These are phyloP conservation scores for Hydroisotoma schaefferi DNA, from an alignment of 2,888 invertebrate genomes.

Conservation along the genomic window DNA sequence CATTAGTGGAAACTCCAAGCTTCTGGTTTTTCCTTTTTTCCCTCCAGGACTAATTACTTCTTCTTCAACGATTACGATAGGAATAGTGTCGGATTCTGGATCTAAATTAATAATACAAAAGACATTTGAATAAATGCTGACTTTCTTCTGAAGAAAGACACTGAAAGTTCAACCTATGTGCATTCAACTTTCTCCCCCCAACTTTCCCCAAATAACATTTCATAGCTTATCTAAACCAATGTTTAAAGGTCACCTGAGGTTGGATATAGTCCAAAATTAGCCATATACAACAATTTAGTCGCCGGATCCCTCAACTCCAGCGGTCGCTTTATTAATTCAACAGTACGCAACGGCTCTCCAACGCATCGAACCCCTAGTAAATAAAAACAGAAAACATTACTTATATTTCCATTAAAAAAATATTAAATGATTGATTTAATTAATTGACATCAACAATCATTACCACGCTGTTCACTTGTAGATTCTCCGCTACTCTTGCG, in stretches of 20 bases:
- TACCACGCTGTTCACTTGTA: too few species aligned
- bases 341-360: conserved; percentile 30
- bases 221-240: too few species aligned
- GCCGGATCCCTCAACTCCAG: conserved; percentile 35
- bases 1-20: conserved; percentile 28
- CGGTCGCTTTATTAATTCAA: conserved; percentile 36
- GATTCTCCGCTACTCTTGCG: conserved; percentile 7
- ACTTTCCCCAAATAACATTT: too few species aligned
- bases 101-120: conserved; percentile 5
- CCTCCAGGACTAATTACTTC: conserved; percentile 22
- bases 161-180: neutral
- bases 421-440: too few species aligned
- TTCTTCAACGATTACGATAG: conserved; percentile 35
- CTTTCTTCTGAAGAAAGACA: neutral
- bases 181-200: neutral
- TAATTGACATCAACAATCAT: too few species aligned
- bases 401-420: too few species aligned
- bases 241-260: conserved; percentile 29
- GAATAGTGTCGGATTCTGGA: conserved; percentile 31
- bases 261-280: conserved; percentile 35
- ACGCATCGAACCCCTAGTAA: neutral
- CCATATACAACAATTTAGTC: conserved; percentile 35
- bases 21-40: conserved; percentile 23
- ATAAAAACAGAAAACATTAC: neutral
- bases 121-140: neutral